phyloP scores from a whole-genome alignment of 2,113 vertebrate genomes.

The Hemichromis elongatus region DNA sequence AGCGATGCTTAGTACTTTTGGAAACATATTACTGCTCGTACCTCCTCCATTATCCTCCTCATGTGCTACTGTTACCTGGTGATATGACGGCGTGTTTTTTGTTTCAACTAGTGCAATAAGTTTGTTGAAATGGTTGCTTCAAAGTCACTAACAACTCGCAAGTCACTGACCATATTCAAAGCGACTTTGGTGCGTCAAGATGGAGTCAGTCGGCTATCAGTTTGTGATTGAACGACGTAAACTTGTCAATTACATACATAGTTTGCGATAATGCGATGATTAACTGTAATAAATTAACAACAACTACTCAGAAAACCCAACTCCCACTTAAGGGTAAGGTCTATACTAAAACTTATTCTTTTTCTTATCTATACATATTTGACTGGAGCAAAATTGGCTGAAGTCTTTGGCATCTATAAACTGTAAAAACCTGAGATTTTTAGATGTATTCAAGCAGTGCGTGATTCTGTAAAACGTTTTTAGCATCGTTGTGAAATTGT shows the following conservation, averaged over 20 bases:
- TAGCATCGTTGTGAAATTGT: rapidly evolving
- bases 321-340: neutral
- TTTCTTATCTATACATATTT: neutral
- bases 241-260: neutral
- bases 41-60: neutral
- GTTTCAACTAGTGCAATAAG: neutral
- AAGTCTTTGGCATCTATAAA: neutral
- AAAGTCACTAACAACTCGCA: neutral
- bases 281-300: neutral
- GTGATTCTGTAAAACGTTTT: rapidly evolving
- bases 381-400: neutral
- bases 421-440: neutral
- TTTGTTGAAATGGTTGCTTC: neutral
- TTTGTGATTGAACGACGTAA: neutral
- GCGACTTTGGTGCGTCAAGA: rapidly evolving
- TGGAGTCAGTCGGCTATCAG: neutral
- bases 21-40: rapidly evolving
- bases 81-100: neutral
- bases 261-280: neutral
- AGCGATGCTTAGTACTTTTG: neutral
- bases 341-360: neutral
- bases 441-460: rapidly evolving
- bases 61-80: neutral
- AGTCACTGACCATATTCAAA: neutral
- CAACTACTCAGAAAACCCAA: too few species aligned